A percentile compares a stretch with the other conserved stretches of the same genome.
phyloP scores from a whole-genome alignment of 2,113 vertebrate genomes.

The Butorides virescens region DNA sequence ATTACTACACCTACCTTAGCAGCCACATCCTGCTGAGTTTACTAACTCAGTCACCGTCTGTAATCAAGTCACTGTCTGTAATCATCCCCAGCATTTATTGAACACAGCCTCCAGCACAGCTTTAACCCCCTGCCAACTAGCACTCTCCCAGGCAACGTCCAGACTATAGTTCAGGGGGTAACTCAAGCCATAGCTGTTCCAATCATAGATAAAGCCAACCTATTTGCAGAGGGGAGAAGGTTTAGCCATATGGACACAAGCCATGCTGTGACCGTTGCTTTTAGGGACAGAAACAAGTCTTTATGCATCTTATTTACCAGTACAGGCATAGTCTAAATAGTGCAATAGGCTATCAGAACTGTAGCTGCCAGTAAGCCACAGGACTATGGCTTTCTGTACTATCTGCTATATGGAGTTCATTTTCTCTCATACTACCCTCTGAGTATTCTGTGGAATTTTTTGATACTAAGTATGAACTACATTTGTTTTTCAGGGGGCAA shows the following conservation, averaged over 20 bases:
- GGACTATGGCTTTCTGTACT: neutral
- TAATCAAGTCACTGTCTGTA: neutral
- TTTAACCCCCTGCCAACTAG: neutral
- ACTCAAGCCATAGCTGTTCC: neutral
- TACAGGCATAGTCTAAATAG: neutral
- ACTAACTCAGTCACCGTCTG: neutral
- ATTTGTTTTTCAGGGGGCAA: neutral
- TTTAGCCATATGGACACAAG: neutral
- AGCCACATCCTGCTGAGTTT: neutral
- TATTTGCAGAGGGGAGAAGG: neutral
- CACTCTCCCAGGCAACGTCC: neutral
- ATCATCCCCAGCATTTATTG: accelerated
- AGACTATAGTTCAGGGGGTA: neutral
- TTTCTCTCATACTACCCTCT: neutral
- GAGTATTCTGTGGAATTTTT: neutral
- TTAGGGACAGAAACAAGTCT: neutral
- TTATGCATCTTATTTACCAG: neutral
- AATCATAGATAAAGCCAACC: neutral
- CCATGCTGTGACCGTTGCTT: neutral
- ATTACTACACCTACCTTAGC: neutral
- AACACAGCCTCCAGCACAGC: neutral
- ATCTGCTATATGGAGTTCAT: neutral
- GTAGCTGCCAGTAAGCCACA: neutral
- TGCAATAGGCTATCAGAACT: neutral
- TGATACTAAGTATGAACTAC: neutral